These are phyloP conservation scores for Pelvicachromis taeniatus DNA, from an alignment of 2,113 vertebrate genomes.

Conservation along the genomic window DNA sequence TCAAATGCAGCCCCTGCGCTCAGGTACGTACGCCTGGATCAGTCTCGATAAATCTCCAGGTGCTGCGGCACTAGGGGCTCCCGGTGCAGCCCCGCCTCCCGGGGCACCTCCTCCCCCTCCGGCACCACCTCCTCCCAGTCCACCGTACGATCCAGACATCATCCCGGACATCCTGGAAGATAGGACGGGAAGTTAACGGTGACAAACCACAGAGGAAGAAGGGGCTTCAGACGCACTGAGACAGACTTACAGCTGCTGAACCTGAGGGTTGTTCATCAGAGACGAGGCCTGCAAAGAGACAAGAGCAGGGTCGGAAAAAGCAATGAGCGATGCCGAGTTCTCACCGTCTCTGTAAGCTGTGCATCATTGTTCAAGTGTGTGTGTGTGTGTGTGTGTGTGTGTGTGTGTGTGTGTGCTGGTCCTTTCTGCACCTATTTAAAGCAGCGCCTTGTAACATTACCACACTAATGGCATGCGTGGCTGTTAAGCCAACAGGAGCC, in stretches of 20 bases:
- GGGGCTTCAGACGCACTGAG: not conserved
- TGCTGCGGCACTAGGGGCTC: constrained; percentile 53
- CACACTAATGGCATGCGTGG: rapidly evolving
- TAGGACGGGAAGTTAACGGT: not conserved
- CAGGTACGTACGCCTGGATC: constrained; percentile 89
- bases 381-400: not conserved
- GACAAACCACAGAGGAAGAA: not conserved
- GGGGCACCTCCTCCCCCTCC: constrained; percentile 31
- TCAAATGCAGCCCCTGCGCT: rapidly evolving
- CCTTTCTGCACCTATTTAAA: not conserved
- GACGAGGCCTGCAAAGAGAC: constrained; percentile 80
- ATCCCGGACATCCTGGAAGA: constrained; percentile 88
- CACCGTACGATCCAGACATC: constrained; percentile 85
- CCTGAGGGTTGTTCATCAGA: constrained; percentile 93
- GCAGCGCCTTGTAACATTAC: not conserved
- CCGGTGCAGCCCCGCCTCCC: not conserved
- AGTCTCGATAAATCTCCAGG: constrained; percentile 86
- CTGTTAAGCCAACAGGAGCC: not conserved
- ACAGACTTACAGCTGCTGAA: constrained; percentile 90
- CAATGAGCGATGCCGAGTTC: not conserved
- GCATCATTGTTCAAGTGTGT: not conserved
- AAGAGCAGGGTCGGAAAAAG: not conserved
- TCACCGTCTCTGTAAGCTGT: not conserved
- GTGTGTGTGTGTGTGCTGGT: not conserved
- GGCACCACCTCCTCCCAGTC: constrained; percentile 43